Conservation (phyloP, 2,797 vertebrate genomes). For the Tapirus indicus region DNA sequence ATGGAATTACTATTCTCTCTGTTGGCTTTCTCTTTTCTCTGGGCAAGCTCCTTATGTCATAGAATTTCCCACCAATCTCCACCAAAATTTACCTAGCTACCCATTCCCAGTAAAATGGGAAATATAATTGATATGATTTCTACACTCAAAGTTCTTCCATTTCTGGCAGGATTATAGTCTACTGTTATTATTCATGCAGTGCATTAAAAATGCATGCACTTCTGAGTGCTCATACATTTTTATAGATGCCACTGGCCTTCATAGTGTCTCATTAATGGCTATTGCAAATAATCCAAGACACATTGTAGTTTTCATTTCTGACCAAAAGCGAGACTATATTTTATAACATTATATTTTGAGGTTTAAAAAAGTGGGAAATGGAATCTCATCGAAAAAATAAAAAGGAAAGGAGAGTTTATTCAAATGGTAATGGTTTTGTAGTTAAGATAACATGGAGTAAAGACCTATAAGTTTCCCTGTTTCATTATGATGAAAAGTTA, state of each 20-base stretch:
- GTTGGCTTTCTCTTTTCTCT: not conserved
- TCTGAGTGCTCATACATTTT: constrained; percentile 43
- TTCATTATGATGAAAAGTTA: constrained; percentile 50
- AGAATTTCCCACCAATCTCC: not conserved
- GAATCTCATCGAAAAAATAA: not conserved
- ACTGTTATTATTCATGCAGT: constrained; percentile 40
- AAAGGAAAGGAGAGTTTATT: not conserved
- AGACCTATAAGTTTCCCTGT: not conserved
- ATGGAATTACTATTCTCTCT: not conserved
- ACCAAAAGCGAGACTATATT: not conserved
- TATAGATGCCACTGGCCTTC: constrained; percentile 41
- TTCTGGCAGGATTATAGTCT: constrained; percentile 20
- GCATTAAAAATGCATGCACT: constrained; percentile 54
- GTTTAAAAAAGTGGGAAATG: not conserved
- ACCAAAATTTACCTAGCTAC: not conserved
- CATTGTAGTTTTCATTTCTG: constrained; percentile 9
- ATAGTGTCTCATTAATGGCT: not conserved
- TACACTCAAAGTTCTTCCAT: not conserved
- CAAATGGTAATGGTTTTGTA: constrained; percentile 33
- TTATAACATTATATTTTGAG: not conserved
- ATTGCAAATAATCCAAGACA: constrained; percentile 51
- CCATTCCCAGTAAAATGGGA: not conserved
- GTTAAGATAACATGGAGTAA: not conserved
- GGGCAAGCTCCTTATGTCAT: not conserved
- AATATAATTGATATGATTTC: not conserved